Evolutionary conservation across 92 coral and sea anemone species (phyloP).

Genomic region (Palythoa caribaeorum): DNA sequence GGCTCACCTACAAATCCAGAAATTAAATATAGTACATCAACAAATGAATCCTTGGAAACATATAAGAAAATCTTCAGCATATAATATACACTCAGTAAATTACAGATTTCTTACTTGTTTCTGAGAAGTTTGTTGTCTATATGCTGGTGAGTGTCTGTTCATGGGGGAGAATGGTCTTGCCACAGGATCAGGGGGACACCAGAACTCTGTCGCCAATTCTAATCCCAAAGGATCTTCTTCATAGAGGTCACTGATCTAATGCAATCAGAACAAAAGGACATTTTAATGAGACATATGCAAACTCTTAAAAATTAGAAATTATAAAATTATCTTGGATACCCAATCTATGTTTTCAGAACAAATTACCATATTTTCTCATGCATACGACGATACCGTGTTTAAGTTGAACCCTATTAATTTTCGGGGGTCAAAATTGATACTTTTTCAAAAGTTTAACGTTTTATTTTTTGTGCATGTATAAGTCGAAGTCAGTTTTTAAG

Average conservation of each 20-base stretch:
- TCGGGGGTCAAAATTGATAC: no score
- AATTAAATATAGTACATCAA: neutral
- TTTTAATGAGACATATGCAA: neutral
- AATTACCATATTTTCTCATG: no score
- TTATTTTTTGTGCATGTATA: no score
- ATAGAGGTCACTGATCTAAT: conserved; percentile 91
- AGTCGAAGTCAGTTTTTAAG: no score
- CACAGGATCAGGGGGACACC: conserved; percentile 89
- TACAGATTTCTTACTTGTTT: conserved; percentile 69
- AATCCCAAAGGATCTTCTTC: conserved; percentile 83
- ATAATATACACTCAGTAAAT: no score
- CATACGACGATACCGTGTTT: no score
- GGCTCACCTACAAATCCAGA: conserved; percentile 67
- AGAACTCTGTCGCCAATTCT: conserved; percentile 88
- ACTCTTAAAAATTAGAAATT: no score
- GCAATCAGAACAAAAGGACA: neutral
- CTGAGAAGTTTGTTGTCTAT: conserved; percentile 79
- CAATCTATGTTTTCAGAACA: no score
- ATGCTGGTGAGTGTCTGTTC: conserved; percentile 73
- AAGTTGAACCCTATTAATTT: no score
- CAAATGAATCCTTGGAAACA: neutral
- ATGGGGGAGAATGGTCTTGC: conserved; percentile 70
- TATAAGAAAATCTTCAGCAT: no score
- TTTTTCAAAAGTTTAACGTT: no score
- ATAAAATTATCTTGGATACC: no score